These are phyloP conservation scores for Etheostoma cragini DNA, from an alignment of 2,113 vertebrate genomes.

Conservation along the genomic window DNA sequence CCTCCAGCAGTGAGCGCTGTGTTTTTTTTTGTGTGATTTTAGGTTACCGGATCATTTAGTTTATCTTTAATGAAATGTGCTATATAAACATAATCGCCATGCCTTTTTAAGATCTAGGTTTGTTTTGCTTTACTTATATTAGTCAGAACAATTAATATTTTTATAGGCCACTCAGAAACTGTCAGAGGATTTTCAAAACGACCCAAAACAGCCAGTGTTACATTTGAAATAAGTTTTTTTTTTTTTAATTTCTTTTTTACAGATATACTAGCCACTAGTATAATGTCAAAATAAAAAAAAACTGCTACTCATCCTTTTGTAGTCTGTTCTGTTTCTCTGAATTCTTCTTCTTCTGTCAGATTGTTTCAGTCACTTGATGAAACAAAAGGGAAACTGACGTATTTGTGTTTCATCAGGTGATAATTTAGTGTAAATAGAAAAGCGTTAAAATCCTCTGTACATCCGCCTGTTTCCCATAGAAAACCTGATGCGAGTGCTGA, in stretches of 20 bases:
- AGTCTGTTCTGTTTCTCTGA: too few relatives aligned
- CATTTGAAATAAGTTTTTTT: too few relatives aligned
- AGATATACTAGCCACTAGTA: not conserved
- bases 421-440: not conserved
- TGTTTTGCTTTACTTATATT: not conserved
- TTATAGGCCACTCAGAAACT: too few relatives aligned
- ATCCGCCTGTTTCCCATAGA: conserved; percentile 33
- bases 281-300: not conserved
- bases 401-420: not conserved
- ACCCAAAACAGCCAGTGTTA: too few relatives aligned
- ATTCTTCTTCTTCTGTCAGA: not conserved
- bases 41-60: not conserved
- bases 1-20: not conserved
- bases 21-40: not conserved
- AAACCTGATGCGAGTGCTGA: conserved; percentile 67
- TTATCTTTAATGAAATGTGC: not conserved
- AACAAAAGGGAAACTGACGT: not conserved
- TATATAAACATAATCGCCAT: not conserved
- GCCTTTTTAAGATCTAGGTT: not conserved
- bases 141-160: too few relatives aligned
- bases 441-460: not conserved
- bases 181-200: too few relatives aligned
- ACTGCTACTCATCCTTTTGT: too few relatives aligned
- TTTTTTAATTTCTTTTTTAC: too few relatives aligned
- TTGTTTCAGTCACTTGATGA: not conserved